Evolutionary conservation across 2,888 invertebrate genomes (phyloP), one percentile per base, ranked within the genome.

Genomic region (Dryadula phaetusa): DNA sequence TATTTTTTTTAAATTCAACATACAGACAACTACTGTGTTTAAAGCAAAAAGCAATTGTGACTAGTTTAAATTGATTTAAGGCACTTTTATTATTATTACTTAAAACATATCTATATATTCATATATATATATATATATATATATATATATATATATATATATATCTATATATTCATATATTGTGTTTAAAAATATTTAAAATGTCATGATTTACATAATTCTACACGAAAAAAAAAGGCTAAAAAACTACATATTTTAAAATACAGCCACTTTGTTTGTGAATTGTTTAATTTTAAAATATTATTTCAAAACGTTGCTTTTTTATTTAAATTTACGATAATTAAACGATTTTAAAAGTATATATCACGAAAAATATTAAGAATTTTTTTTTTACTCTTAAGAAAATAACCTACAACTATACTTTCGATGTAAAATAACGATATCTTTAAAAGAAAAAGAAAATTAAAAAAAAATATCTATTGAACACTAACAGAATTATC

Each of bases 41-140:
- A 46, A 53, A 52, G 58, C 64, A 32, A 49, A 16, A 64, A 69
- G 62, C 61, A 2, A 37, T 58, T 46, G 25, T 70, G 70, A 70
- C 70, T 70, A 70, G 70, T 67, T 40, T n/a, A 37, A 58, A 47
- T 62, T 58, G 65, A 10, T 61, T 66, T 66, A 70, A 70, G 70
- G 70, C 70, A 67, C 66, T 56, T 70, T 62, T 34, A 60, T 61
- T 32, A 52, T 25, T 37, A 34, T 53, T 42, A 46, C 20, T 25
- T 8, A 32, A 8, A 32, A 5, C n/a, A n/a, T n/a, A n/a, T n/a
- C n/a, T n/a, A n/a, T n/a, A n/a, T 32, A 32, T 7, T 32, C 8
- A 32, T 8, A 32, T 32, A 32, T 7, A 32, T 32, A 32, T 32
- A n/a, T n/a, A 5, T n/a, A n/a, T n/a, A n/a, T n/a, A n/a, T n/a